phyloP scores from a whole-genome alignment of 2,113 vertebrate species.

The Pica pica region DNA sequence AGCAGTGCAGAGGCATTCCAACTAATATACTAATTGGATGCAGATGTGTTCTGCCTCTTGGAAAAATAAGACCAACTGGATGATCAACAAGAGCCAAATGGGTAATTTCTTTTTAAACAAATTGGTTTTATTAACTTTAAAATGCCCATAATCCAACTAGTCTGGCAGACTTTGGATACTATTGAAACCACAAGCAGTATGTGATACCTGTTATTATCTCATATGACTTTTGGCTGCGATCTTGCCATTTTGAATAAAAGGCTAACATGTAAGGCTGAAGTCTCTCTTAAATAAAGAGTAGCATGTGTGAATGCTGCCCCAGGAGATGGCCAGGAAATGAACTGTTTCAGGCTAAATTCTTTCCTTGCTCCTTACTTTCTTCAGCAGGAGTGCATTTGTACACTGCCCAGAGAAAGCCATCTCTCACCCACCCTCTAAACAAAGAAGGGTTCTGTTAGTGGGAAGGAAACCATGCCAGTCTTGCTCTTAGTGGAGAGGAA shows the following conservation, averaged over 20 bases:
- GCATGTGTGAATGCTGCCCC: background rate
- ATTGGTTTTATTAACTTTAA: slow-evolving; percentile 51
- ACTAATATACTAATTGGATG: slow-evolving; percentile 17
- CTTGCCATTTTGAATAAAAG: background rate
- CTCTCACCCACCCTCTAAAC: background rate
- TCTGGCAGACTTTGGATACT: slow-evolving; percentile 24
- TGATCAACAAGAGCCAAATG: slow-evolving; percentile 46
- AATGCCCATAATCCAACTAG: slow-evolving; percentile 37
- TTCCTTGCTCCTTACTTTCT: background rate
- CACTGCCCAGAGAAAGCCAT: background rate
- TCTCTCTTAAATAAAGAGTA: slow-evolving; percentile 2
- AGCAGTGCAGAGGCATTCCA: slow-evolving; percentile 2
- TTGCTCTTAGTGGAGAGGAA: background rate
- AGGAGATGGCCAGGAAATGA: slow-evolving; percentile 19
- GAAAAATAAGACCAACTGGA: slow-evolving; percentile 46
- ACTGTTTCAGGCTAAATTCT: background rate
- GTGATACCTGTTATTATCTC: slow-evolving; percentile 52
- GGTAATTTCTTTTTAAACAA: slow-evolving; percentile 58
- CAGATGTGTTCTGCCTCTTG: slow-evolving; percentile 24
- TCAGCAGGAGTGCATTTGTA: background rate
- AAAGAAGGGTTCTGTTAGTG: background rate
- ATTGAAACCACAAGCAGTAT: slow-evolving; percentile 19
- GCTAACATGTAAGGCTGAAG: background rate
- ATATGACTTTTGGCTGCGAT: slow-evolving; percentile 36
- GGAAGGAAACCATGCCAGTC: background rate